Percentiles rank a stretch among this genome's conserved stretches.
These are phyloP conservation scores for Pogoniulus pusillus DNA, from an alignment of 2,797 vertebrate genomes.

Conservation along the genomic window DNA sequence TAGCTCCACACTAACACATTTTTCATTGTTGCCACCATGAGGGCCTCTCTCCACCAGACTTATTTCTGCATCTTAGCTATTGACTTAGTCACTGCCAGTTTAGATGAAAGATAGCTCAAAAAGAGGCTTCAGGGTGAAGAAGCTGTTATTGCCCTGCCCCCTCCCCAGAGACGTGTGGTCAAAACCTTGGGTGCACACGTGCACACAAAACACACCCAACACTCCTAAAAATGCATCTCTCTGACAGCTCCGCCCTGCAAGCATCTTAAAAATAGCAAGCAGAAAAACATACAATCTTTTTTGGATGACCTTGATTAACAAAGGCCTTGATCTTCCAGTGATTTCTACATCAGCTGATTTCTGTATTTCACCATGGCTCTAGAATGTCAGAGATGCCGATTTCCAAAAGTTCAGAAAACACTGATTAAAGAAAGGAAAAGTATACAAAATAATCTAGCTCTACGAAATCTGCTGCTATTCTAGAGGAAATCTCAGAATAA, in stretches of 20 bases:
- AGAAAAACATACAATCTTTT: not conserved
- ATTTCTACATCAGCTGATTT: not conserved
- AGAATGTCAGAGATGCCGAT: not conserved
- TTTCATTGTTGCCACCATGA: conserved; percentile 28
- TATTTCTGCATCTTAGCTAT: not conserved
- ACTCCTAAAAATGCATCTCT: not conserved
- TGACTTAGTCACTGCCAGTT: conserved; percentile 21
- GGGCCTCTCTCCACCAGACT: not conserved
- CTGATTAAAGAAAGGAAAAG: not conserved
- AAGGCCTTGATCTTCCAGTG: not conserved
- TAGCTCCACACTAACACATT: conserved; percentile 28
- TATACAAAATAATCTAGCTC: not conserved
- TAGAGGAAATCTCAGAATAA: not conserved
- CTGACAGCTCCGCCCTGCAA: not conserved
- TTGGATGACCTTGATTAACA: not conserved
- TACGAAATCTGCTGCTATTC: not conserved
- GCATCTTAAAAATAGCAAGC: not conserved
- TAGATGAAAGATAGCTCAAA: not conserved
- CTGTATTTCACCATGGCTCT: not conserved
- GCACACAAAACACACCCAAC: not conserved
- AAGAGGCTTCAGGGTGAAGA: not conserved
- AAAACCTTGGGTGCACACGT: not conserved
- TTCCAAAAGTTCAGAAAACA: not conserved
- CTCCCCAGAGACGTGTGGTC: not conserved
- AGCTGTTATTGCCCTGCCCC: not conserved